Conservation (phyloP, 2,113 vertebrate genomes). For the Nyctereutes procyonoides region DNA sequence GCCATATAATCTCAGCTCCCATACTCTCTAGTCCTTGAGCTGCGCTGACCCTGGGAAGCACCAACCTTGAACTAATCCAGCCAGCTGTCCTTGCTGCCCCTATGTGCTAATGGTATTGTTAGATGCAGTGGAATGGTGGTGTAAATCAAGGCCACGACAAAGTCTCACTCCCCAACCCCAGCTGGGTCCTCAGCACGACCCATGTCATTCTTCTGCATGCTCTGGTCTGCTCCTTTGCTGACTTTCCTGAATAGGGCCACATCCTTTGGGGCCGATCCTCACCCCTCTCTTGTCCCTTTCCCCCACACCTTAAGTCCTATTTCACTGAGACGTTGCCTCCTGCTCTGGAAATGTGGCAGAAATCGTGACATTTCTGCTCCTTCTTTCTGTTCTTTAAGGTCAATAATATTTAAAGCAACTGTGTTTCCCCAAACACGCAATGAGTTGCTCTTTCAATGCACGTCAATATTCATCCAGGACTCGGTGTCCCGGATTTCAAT, state of each 20-base stretch:
- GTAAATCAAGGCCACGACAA: neutral
- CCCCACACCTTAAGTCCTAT: neutral
- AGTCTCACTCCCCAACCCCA: neutral
- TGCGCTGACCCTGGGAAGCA: neutral
- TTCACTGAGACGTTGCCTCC: neutral
- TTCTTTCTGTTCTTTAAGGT: neutral
- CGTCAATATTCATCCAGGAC: neutral
- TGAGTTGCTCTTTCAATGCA: slow-evolving; percentile 41
- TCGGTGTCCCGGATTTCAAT: slow-evolving; percentile 61
- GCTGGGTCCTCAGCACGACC: neutral
- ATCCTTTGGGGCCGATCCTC: neutral
- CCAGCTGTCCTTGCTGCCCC: neutral
- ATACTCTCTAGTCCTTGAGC: neutral
- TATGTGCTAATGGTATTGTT: neutral
- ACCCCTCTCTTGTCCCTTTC: neutral
- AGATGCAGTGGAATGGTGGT: neutral
- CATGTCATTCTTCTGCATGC: neutral
- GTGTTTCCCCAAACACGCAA: slow-evolving; percentile 1
- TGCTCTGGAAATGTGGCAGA: neutral
- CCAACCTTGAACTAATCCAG: neutral
- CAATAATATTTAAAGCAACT: slow-evolving; percentile 24
- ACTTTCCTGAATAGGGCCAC: neutral
- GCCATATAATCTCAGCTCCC: neutral
- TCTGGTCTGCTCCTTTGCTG: neutral
- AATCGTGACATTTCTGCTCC: slow-evolving; percentile 57